phyloP scores from a whole-genome alignment of 2,113 vertebrate genomes.

The Phaethornis superciliosus region DNA sequence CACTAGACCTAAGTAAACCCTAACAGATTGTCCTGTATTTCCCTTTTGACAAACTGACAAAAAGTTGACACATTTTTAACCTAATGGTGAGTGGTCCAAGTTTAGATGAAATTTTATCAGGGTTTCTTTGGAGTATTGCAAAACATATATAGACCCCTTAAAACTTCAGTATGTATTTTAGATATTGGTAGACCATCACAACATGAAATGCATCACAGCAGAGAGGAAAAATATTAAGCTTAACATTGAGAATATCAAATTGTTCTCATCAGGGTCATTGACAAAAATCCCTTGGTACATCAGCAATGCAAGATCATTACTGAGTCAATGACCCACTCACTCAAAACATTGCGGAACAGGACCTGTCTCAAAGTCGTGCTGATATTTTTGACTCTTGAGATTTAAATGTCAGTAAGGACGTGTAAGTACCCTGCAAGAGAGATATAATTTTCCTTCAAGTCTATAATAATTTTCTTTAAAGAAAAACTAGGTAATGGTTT shows the following conservation, averaged over 20 bases:
- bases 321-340: not conserved
- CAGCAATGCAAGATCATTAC: not conserved
- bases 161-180: constrained; percentile 5
- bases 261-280: not conserved
- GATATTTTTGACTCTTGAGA: not conserved
- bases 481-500: not conserved
- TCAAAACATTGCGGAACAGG: not conserved
- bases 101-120: not conserved
- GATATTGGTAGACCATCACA: not conserved
- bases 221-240: not conserved
- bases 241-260: not conserved
- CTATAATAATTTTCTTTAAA: not conserved
- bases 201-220: not conserved
- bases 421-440: not conserved
- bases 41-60: not conserved
- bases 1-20: not conserved
- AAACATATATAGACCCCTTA: not conserved
- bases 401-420: not conserved
- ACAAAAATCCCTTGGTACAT: not conserved
- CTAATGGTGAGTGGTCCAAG: constrained; percentile 12
- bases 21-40: not conserved
- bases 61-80: not conserved
- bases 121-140: not conserved
- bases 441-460: not conserved
- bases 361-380: not conserved